These are phyloP conservation scores for Tonatia bakeri DNA, from an alignment of 2,113 vertebrate species.

Conservation along the genomic window DNA sequence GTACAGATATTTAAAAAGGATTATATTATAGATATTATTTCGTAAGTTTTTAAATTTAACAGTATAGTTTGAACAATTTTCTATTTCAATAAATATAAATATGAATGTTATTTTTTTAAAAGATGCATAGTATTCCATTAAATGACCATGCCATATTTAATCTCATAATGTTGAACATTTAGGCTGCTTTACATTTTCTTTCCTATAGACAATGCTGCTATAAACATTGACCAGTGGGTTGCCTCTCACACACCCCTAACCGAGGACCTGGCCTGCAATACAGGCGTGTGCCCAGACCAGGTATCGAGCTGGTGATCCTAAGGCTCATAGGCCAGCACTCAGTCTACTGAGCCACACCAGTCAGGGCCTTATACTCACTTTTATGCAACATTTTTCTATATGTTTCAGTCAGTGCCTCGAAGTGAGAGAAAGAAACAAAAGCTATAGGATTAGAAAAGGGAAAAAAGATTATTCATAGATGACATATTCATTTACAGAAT, in stretches of 20 bases:
- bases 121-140: not conserved
- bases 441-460: not conserved
- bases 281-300: no score
- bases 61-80: not conserved
- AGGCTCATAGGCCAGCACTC: no score
- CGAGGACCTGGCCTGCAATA: no score
- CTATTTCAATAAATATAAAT: not conserved
- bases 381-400: no score
- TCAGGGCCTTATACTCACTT: no score
- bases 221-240: not conserved
- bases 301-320: no score
- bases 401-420: no score
- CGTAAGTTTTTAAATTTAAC: not conserved
- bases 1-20: not conserved
- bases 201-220: not conserved
- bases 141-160: not conserved
- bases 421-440: no score
- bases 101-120: not conserved
- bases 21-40: not conserved
- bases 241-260: no score
- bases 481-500: not conserved
- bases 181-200: not conserved
- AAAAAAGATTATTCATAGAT: not conserved
- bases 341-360: no score
- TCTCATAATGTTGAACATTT: not conserved